These are phyloP conservation scores for Poeciliopsis occidentalis DNA, from an alignment of 2,113 vertebrate species.

Conservation along the genomic window DNA sequence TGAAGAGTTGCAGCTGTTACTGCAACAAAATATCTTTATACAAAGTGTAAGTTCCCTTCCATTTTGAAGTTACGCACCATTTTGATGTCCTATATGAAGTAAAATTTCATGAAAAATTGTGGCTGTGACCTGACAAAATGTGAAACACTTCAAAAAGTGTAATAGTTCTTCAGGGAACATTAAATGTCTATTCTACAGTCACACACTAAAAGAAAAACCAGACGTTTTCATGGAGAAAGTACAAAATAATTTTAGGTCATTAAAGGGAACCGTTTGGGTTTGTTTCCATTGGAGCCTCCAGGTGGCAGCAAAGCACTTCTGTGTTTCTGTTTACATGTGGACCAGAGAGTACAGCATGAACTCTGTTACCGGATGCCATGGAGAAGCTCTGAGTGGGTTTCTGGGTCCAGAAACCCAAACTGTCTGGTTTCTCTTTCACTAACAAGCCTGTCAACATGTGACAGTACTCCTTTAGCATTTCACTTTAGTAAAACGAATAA, in stretches of 20 bases:
- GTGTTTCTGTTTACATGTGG: background rate
- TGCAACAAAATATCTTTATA: background rate
- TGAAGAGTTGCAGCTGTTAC: background rate
- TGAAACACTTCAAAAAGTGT: no score
- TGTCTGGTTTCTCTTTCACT: background rate
- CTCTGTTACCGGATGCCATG: background rate
- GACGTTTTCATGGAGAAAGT: background rate
- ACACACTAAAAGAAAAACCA: no score
- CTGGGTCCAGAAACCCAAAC: background rate
- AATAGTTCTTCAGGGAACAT: no score
- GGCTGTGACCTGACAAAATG: no score
- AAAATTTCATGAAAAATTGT: no score
- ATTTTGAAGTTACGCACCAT: background rate
- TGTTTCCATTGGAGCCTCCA: slow-evolving; percentile 18
- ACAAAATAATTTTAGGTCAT: background rate
- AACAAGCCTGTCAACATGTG: background rate
- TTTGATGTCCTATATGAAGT: no score
- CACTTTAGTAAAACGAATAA: background rate
- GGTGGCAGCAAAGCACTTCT: slow-evolving; percentile 36
- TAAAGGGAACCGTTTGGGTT: background rate
- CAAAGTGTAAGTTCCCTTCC: background rate
- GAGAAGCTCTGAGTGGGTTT: background rate
- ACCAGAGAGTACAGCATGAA: background rate
- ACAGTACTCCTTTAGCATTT: background rate
- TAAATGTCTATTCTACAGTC: no score